These are phyloP conservation scores for Fregata magnificens DNA, from an alignment of 2,113 vertebrate species.

Conservation along the genomic window DNA sequence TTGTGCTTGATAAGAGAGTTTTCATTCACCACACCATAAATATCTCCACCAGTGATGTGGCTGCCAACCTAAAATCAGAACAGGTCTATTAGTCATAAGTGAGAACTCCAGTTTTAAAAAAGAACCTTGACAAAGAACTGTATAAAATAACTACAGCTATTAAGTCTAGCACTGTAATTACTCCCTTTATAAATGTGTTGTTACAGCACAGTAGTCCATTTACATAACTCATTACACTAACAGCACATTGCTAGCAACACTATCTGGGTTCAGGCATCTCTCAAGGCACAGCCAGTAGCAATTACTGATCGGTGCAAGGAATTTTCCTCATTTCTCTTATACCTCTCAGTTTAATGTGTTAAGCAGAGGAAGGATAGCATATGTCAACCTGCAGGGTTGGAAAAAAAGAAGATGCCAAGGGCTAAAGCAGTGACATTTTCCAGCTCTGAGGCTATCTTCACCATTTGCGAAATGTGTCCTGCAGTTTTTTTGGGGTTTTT, in stretches of 20 bases:
- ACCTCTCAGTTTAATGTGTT: background rate
- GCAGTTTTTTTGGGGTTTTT: background rate
- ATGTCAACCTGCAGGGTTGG: background rate
- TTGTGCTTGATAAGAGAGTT: constrained; percentile 98
- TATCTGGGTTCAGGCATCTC: background rate
- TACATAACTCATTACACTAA: background rate
- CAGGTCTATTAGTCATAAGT: background rate
- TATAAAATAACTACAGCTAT: background rate
- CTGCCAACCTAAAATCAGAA: constrained; percentile 84
- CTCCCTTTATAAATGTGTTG: background rate
- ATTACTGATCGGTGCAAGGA: background rate
- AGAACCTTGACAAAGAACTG: background rate
- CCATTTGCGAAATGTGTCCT: background rate
- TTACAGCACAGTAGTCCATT: background rate
- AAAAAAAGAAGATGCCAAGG: background rate
- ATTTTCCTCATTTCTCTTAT: background rate
- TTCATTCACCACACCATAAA: constrained; percentile 89
- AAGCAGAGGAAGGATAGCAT: background rate
- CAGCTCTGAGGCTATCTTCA: background rate
- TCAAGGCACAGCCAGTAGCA: background rate
- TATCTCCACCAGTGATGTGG: constrained; percentile 97
- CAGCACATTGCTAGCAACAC: background rate
- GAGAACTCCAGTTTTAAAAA: background rate
- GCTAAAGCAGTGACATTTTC: background rate
- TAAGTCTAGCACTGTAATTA: background rate